A percentile compares a stretch with the other conserved stretches of the same genome.
Conservation (phyloP, 2,888 invertebrate species). For the Monochamus alternatus region DNA sequence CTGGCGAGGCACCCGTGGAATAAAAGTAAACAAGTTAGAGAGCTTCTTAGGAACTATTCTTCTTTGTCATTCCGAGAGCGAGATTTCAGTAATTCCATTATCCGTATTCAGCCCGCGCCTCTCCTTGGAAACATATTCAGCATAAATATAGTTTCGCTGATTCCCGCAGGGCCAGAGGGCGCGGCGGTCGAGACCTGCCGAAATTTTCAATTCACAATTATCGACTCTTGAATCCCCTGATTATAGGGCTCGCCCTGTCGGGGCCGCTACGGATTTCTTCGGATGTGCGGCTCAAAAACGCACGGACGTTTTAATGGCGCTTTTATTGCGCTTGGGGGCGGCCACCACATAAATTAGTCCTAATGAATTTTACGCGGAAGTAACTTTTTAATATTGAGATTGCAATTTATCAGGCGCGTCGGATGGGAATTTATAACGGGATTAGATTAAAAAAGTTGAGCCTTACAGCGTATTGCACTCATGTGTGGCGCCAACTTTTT, state of each 20-base stretch:
- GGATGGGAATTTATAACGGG: slow-evolving; percentile 6
- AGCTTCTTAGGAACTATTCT: slow-evolving; percentile 62
- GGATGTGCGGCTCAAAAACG: slow-evolving; percentile 22
- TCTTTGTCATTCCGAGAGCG: slow-evolving; percentile 64
- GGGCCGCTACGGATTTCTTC: slow-evolving; percentile 22
- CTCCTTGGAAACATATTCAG: slow-evolving; percentile 65
- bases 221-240: slow-evolving; percentile 41
- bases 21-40: slow-evolving; percentile 64
- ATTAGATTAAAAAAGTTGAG: slow-evolving; percentile 12
- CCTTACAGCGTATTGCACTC: not conserved
- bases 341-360: slow-evolving; percentile 21
- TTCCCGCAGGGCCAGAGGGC: slow-evolving; percentile 62
- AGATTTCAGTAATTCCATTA: slow-evolving; percentile 66
- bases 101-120: slow-evolving; percentile 65
- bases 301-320: slow-evolving; percentile 23
- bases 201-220: slow-evolving; percentile 68
- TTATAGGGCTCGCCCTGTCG: slow-evolving; percentile 17
- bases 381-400: slow-evolving; percentile 25
- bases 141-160: slow-evolving; percentile 65
- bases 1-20: slow-evolving; percentile 53
- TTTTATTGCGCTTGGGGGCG: slow-evolving; percentile 14
- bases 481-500: not conserved
- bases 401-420: slow-evolving; percentile 15
- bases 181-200: slow-evolving; percentile 63
- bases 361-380: slow-evolving; percentile 19